Base-by-base conservation (phyloP, 2,113 vertebrate genomes). In the Anas platyrhynchos region DNA sequence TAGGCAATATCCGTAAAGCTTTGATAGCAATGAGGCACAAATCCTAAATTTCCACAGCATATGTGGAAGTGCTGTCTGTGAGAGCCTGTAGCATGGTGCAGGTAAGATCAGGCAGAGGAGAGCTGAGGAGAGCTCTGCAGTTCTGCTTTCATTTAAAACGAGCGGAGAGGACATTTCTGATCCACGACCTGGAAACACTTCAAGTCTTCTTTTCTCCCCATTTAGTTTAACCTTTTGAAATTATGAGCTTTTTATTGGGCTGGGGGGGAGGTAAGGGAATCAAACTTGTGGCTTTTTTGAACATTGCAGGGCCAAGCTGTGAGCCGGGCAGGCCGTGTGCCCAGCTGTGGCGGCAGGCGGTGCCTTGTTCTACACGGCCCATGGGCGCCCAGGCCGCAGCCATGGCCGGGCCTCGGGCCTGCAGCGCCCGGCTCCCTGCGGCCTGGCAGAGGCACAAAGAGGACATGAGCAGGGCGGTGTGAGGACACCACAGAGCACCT, bases 51-150 rank as follows among this genome's bases (percentile, higher is more conserved):
- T 25, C 50, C 43, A 1, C 2, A 11, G 27, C 23, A 4, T 1
- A 1, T 2, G 23, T 54, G 54, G 13, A n/a, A 38, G n/a, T 0
- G 2, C 52, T 68, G 43, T 4, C 43, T 16, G 25, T 7, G 46
- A 12, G 20, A 36, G 13, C 21, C 66, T 6, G 11, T 4, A 13
- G n/a, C 29, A 3, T 1, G 3, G 12, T 44, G 11, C 48, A 50
- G 59, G 65, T 32, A 11, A 5, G 11, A 18, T 31, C 5, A 11
- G 44, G 43, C 12, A 14, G 74, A 6, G 7, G 43, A 18, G 27
- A 29, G 29, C 43, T 3, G 16, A 7, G 7, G 32, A 15, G 25
- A 31, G 32, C 1, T 44, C 29, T 54, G 68, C 44, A 31, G 1
- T 13, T 26, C 68, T 20, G 54, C 41, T 55, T 20, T 6, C 13